Evolutionary conservation across 2,797 vertebrate species (phyloP), one percentile per base, ranked within the genome.

Genomic region (Megalops cyprinoides): DNA sequence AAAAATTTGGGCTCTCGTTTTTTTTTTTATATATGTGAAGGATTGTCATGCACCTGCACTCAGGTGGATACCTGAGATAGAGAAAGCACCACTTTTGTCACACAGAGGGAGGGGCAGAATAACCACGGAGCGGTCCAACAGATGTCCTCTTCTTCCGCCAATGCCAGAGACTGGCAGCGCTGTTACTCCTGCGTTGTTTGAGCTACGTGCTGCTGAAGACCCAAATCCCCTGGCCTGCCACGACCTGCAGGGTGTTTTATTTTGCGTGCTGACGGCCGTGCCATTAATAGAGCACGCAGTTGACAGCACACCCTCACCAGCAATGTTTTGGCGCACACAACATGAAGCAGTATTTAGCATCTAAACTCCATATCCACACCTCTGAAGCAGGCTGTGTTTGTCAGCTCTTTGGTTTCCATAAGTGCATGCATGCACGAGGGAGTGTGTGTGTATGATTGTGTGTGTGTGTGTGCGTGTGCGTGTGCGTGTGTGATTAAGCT

Each of bases 341-440:
- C 87, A 91, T 88, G 83, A 83, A 87, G 88, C 94, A 95, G 94
- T 95, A 95, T 95, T 95, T 93, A 87, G 89, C 88, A 81, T 88
- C 87, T 89, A 87, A 87, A 88, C 82, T 65, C 51, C 53, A 85
- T 80, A 79, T 89, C 67, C 83, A 56, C 86, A 82, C 74, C 73
- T 84, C 46, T 81, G 37, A 60, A 8, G 20, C 44, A 20, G 6
- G 28, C 62, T 34, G 62, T 31, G 69, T 62, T n/a, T 78, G 69
- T 81, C 77, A 76, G 56, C 81, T 78, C 69, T 56, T 62, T 37
- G 51, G 31, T 79, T 74, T 71, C 49, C 14, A 0, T 15, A 44
- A 44, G 69, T 76, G 4, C 44, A n/a, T 20, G n/a, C 60, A 34
- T 9, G 75, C 80, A 14, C 80, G 58, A 75, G 15, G 23, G 51